Evolutionary conservation across 2,888 invertebrate species (phyloP).

Genomic region (Clitarchus hookeri): DNA sequence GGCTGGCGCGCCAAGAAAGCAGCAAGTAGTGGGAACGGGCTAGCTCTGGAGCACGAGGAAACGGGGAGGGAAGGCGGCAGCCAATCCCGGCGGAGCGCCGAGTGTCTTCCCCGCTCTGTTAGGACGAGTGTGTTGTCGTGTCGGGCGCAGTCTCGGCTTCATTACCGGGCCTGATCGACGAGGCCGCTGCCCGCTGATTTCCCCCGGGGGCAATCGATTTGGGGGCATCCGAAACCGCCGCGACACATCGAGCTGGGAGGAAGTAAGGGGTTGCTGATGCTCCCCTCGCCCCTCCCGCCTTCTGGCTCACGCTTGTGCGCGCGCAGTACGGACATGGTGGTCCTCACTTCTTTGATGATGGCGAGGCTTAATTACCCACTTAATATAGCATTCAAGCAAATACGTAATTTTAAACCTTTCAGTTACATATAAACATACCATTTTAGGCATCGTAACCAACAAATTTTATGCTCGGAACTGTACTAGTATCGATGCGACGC

Average conservation of each 20-base stretch:
- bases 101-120: background rate
- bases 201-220: slow-evolving; percentile 26
- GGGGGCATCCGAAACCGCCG: slow-evolving; percentile 19
- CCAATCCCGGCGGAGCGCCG: background rate
- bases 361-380: too few relatives aligned
- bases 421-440: too few relatives aligned
- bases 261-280: background rate
- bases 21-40: too few relatives aligned
- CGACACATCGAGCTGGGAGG: background rate
- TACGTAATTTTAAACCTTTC: too few relatives aligned
- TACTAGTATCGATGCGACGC: too few relatives aligned
- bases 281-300: background rate
- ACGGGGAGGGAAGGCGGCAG: background rate
- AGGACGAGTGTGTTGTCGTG: slow-evolving; percentile 14
- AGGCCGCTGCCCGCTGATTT: slow-evolving; percentile 21
- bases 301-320: too few relatives aligned
- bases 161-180: slow-evolving; percentile 10
- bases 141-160: slow-evolving; percentile 3
- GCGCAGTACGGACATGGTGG: too few relatives aligned
- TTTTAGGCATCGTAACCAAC: too few relatives aligned
- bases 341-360: too few relatives aligned
- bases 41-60: background rate
- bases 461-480: too few relatives aligned
- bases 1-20: too few relatives aligned
- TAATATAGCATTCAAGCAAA: too few relatives aligned